A percentile compares a stretch with the other conserved stretches of the same genome.
phyloP scores from a whole-genome alignment of 2,888 invertebrate genomes.

The Thalpophila matura region DNA sequence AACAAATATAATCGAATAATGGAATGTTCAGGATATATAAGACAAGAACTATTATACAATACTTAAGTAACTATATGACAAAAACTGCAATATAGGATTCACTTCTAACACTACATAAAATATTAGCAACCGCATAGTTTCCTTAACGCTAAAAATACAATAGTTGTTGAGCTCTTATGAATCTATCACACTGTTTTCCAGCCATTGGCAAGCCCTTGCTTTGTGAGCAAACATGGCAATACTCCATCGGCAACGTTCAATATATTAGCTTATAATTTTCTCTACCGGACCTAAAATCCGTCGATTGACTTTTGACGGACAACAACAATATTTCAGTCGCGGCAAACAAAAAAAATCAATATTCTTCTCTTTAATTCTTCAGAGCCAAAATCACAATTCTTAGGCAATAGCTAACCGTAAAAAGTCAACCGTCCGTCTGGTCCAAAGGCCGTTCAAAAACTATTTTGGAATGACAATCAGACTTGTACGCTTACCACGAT shows the following conservation, averaged over 20 bases:
- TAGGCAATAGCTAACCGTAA: conserved; percentile 42
- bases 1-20: conserved; percentile 67
- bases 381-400: conserved; percentile 50
- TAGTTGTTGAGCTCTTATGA: conserved; percentile 84
- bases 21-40: conserved; percentile 81
- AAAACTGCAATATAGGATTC: conserved; percentile 76
- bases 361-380: conserved; percentile 28
- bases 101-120: conserved; percentile 73
- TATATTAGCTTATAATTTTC: conserved; percentile 54
- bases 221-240: conserved; percentile 84
- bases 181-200: conserved; percentile 82
- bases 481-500: conserved; percentile 74
- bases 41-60: conserved; percentile 73
- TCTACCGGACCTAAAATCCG: conserved; percentile 47
- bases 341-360: conserved; percentile 26
- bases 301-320: conserved; percentile 53
- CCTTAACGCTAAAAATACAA: conserved; percentile 73
- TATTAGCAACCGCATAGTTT: conserved; percentile 80
- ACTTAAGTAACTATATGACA: conserved; percentile 70
- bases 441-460: conserved; percentile 58
- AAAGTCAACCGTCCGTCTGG: conserved; percentile 48
- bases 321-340: conserved; percentile 37
- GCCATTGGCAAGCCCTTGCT: conserved; percentile 83
- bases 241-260: conserved; percentile 74
- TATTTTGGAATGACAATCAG: conserved; percentile 85